Conservation (phyloP, 2,113 vertebrate species). For the Mobula birostris region DNA sequence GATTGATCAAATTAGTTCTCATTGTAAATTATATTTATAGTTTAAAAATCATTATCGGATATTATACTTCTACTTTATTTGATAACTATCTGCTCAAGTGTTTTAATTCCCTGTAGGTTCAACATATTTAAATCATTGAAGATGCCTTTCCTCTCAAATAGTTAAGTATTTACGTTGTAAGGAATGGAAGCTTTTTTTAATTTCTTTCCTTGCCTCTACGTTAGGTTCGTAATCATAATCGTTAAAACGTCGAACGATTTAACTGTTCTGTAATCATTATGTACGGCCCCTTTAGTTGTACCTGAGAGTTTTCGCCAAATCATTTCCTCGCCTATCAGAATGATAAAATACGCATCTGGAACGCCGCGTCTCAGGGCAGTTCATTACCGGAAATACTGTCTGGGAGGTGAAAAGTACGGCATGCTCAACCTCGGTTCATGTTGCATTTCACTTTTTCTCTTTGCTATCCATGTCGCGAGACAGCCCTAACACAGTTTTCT, state of each 20-base stretch:
- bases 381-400: constrained; percentile 21
- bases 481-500: neutral
- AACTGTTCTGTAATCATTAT: neutral
- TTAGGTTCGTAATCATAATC: neutral
- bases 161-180: too few species aligned
- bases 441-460: neutral
- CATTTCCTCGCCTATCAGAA: neutral
- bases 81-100: neutral
- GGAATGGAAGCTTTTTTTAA: neutral
- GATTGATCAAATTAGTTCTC: neutral
- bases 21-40: neutral
- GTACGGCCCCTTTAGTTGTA: neutral
- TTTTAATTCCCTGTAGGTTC: neutral
- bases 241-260: neutral
- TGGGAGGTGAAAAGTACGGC: constrained; percentile 12
- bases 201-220: neutral
- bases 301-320: neutral
- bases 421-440: neutral
- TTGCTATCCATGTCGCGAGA: neutral
- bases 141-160: neutral
- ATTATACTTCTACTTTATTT: neutral
- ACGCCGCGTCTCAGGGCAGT: neutral
- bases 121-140: neutral
- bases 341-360: neutral
- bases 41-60: neutral